phyloP scores from a whole-genome alignment of 2,797 vertebrate genomes.

The Aeoliscus strigatus region DNA sequence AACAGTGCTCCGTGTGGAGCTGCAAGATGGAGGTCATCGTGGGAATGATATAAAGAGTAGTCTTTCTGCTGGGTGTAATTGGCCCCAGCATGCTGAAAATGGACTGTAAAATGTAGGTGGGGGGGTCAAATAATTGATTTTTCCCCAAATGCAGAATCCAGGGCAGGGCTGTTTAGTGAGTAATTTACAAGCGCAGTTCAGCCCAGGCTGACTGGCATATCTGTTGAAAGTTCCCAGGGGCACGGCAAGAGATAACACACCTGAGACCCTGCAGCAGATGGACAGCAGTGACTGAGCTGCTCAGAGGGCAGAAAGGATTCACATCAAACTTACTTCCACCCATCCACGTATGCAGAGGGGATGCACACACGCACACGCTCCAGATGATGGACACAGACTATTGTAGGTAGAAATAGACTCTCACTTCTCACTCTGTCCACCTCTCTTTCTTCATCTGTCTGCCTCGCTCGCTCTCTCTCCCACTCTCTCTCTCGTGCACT shows the following conservation, averaged over 20 bases:
- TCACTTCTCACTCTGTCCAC: conserved; percentile 40
- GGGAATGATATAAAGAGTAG: conserved; percentile 72
- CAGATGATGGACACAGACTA: conserved; percentile 55
- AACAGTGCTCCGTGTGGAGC: conserved; percentile 65
- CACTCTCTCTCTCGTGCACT: conserved; percentile 5
- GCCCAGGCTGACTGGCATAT: conserved; percentile 65
- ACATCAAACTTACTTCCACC: conserved; percentile 61
- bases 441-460: conserved; percentile 16
- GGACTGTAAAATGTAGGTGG: conserved; percentile 77
- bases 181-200: conserved; percentile 74
- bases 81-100: conserved; percentile 78
- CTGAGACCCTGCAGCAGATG: conserved; percentile 72
- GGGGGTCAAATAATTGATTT: conserved; percentile 81
- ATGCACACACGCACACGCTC: conserved; percentile 17
- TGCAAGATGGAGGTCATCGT: conserved; percentile 70
- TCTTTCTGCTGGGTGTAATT: conserved; percentile 78
- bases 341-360: conserved; percentile 41
- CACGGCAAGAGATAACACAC: conserved; percentile 69
- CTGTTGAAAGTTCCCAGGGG: conserved; percentile 73
- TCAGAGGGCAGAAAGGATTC: conserved; percentile 59
- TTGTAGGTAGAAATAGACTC: conserved; percentile 58
- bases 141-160: conserved; percentile 72
- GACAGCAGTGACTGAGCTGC: conserved; percentile 60
- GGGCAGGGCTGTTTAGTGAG: conserved; percentile 75
- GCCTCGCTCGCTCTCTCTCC: conserved; percentile 21